These are phyloP conservation scores for Echeneis naucrates DNA, from an alignment of 2,797 vertebrate genomes.

Conservation along the genomic window DNA sequence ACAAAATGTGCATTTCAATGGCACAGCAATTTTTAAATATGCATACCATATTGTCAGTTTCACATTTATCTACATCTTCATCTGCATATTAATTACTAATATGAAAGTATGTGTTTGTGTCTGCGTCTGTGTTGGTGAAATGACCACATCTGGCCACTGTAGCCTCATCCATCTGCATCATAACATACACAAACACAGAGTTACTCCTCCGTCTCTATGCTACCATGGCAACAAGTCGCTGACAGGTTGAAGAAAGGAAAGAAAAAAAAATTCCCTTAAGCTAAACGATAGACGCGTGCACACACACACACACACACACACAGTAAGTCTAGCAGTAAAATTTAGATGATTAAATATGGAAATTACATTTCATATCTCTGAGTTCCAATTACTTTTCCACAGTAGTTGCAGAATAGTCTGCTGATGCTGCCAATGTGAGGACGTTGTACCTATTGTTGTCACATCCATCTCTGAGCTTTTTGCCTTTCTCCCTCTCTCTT, in stretches of 20 bases:
- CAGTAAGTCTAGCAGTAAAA: conserved; percentile 18
- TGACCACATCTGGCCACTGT: conserved; percentile 32
- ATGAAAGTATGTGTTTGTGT: background rate
- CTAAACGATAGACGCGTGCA: conserved; percentile 21
- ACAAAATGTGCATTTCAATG: background rate
- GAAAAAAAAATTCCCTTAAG: conserved; percentile 30
- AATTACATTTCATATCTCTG: conserved; percentile 53
- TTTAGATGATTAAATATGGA: conserved; percentile 46
- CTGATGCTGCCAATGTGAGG: background rate
- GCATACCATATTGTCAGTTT: background rate
- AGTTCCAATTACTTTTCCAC: conserved; percentile 8
- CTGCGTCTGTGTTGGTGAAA: conserved; percentile 22
- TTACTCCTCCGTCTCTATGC: conserved; percentile 43
- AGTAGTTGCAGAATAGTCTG: background rate
- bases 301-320: conserved; percentile 20
- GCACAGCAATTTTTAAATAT: too few species aligned
- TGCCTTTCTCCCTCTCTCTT: rapidly evolving
- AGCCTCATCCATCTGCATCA: conserved; percentile 22
- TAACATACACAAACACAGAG: background rate
- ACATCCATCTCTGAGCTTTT: conserved; percentile 11
- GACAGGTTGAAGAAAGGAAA: conserved; percentile 42
- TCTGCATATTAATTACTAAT: conserved; percentile 1
- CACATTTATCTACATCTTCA: conserved; percentile 6
- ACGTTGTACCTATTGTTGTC: conserved; percentile 7
- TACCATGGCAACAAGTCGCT: conserved; percentile 73